Percentiles rank a stretch among this genome's conserved stretches.
These are phyloP conservation scores for Camponotus floridanus DNA, from an alignment of 1,140 invertebrate genomes.

Conservation along the genomic window DNA sequence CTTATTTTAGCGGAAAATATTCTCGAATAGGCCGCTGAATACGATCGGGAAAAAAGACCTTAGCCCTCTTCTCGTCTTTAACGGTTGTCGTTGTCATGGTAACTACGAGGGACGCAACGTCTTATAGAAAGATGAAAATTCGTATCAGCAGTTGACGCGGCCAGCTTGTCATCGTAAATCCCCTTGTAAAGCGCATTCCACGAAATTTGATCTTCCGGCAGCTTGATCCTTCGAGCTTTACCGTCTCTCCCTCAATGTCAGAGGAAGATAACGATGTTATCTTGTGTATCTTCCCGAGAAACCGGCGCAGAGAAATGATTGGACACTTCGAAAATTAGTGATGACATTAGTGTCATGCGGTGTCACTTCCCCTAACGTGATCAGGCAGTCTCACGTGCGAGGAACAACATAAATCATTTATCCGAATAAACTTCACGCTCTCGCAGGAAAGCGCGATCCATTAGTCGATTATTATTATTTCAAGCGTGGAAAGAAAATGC, in stretches of 20 bases:
- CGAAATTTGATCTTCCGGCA: slow-evolving; percentile 64
- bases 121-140: slow-evolving; percentile 55
- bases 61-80: not conserved
- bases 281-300: slow-evolving; percentile 36
- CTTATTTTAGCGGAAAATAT: slow-evolving; percentile 62
- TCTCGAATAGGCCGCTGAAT: slow-evolving; percentile 50
- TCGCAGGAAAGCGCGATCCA: slow-evolving; percentile 11
- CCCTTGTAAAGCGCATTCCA: slow-evolving; percentile 48
- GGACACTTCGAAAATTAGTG: slow-evolving; percentile 51
- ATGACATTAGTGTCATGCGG: slow-evolving; percentile 36
- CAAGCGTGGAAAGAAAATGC: slow-evolving; percentile 14
- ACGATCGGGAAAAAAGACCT: not conserved
- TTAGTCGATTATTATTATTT: slow-evolving; percentile 48
- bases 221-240: slow-evolving; percentile 23
- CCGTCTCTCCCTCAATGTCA: slow-evolving; percentile 26
- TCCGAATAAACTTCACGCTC: slow-evolving; percentile 43
- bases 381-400: slow-evolving; percentile 1
- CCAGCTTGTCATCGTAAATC: slow-evolving; percentile 24
- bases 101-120: slow-evolving; percentile 49
- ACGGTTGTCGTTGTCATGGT: slow-evolving; percentile 54
- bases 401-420: slow-evolving; percentile 51
- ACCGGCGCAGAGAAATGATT: slow-evolving; percentile 43
- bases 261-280: slow-evolving; percentile 46
- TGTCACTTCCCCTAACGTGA: slow-evolving; percentile 16
- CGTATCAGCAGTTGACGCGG: slow-evolving; percentile 30